Evolutionary conservation across 2,113 vertebrate species (phyloP).

Genomic region (Crocuta crocuta): DNA sequence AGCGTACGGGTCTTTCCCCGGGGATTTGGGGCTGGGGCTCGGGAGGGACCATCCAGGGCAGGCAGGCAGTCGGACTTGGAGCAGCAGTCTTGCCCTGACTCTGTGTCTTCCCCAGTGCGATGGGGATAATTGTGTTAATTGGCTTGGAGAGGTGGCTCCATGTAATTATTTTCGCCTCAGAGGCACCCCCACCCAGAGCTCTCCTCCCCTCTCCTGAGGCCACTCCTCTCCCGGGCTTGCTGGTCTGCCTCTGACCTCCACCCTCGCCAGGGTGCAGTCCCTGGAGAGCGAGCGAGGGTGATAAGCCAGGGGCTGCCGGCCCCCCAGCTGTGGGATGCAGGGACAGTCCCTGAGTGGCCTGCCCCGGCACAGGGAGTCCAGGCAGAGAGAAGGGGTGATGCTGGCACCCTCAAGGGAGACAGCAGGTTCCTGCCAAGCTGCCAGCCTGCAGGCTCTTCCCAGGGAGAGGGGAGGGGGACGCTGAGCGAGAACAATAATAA

Average conservation of each 20-base stretch:
- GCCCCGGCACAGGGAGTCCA: slow-evolving; percentile 49
- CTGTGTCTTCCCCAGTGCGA: slow-evolving; percentile 7
- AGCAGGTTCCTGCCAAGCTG: slow-evolving; percentile 83
- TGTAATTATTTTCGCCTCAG: slow-evolving; percentile 27
- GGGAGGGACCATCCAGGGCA: background rate
- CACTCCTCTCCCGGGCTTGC: background rate
- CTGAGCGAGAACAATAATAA: slow-evolving; percentile 72
- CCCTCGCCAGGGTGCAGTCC: slow-evolving; percentile 27
- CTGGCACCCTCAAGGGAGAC: slow-evolving; percentile 78
- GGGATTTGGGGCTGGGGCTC: background rate
- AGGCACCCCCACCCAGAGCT: background rate
- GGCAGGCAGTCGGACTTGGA: background rate
- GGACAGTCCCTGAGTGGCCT: background rate
- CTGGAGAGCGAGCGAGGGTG: background rate
- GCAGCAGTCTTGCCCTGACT: slow-evolving; percentile 62
- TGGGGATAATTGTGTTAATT: slow-evolving; percentile 75
- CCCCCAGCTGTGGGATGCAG: background rate
- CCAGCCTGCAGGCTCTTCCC: slow-evolving; percentile 74
- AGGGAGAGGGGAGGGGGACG: slow-evolving; percentile 38
- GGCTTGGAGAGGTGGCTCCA: slow-evolving; percentile 40
- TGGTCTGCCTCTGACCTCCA: slow-evolving; percentile 57
- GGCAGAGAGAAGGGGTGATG: slow-evolving; percentile 57
- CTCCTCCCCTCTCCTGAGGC: background rate
- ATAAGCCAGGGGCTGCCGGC: background rate
- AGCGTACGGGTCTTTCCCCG: background rate